Evolutionary conservation across 2,797 vertebrate species (phyloP).

Genomic region (Lerista edwardsae): DNA sequence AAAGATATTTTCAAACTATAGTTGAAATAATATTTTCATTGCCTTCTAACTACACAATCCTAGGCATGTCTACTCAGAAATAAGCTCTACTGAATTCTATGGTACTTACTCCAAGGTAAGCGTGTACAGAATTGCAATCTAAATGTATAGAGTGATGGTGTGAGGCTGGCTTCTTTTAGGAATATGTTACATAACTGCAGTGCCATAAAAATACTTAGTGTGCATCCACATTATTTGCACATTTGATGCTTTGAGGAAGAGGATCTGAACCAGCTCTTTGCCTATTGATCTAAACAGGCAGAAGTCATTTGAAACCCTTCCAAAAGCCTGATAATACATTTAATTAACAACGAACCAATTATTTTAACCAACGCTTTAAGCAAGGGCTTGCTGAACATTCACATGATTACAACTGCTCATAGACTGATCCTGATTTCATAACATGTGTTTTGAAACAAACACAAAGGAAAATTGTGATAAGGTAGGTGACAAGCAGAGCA

Average conservation of each 20-base stretch:
- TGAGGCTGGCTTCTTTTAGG: background rate
- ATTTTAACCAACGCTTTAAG: background rate
- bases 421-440: too few relatives aligned
- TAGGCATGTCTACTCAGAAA: too few relatives aligned
- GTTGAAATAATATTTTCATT: background rate
- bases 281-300: background rate
- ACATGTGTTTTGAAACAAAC: too few relatives aligned
- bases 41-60: background rate
- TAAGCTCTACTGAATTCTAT: too few relatives aligned
- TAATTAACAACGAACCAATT: background rate
- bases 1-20: constrained; percentile 2
- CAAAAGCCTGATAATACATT: background rate
- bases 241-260: too few relatives aligned
- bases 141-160: background rate
- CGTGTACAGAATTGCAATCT: too few relatives aligned
- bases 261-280: background rate
- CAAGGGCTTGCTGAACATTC: background rate
- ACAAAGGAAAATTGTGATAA: background rate
- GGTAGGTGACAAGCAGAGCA: background rate
- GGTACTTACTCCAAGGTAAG: too few relatives aligned
- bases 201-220: background rate
- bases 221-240: background rate
- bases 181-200: background rate
- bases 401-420: too few relatives aligned
- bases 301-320: background rate